Percentiles rank a stretch among this genome's conserved stretches.
Conservation (phyloP, 2,797 vertebrate species). For the Dryobates pubescens region DNA sequence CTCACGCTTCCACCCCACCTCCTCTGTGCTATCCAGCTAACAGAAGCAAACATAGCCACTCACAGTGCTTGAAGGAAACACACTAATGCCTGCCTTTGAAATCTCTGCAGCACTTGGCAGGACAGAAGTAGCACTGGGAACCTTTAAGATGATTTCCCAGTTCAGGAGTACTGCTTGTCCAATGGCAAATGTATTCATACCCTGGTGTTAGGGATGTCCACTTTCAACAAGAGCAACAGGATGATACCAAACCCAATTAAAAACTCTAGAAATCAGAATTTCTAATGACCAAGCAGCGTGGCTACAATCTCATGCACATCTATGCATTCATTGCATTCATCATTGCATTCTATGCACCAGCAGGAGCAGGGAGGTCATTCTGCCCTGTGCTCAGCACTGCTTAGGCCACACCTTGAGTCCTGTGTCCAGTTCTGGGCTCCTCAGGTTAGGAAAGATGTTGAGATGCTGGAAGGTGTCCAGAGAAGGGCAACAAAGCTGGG, state of each 20-base stretch:
- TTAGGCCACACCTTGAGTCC: too few species aligned
- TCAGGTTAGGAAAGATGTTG: too few species aligned
- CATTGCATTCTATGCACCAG: background rate
- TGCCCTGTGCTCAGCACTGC: too few species aligned
- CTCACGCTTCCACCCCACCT: background rate
- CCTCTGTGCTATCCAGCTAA: background rate
- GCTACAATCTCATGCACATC: background rate
- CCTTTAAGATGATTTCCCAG: background rate
- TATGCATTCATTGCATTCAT: too few species aligned
- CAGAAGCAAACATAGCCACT: background rate
- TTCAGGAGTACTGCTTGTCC: background rate
- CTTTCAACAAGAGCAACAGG: background rate
- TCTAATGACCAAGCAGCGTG: background rate
- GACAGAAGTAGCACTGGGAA: background rate
- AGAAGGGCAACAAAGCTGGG: too few species aligned
- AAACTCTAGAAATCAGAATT: background rate
- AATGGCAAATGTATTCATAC: background rate
- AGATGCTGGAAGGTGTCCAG: too few species aligned
- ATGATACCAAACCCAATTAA: background rate
- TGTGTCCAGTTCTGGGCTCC: too few species aligned
- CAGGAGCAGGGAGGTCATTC: too few species aligned
- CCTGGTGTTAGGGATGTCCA: background rate
- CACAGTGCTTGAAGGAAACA: background rate
- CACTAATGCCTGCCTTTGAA: background rate
- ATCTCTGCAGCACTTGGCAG: background rate